phyloP scores from a whole-genome alignment of 2,113 vertebrate genomes.

The Corapipo altera region DNA sequence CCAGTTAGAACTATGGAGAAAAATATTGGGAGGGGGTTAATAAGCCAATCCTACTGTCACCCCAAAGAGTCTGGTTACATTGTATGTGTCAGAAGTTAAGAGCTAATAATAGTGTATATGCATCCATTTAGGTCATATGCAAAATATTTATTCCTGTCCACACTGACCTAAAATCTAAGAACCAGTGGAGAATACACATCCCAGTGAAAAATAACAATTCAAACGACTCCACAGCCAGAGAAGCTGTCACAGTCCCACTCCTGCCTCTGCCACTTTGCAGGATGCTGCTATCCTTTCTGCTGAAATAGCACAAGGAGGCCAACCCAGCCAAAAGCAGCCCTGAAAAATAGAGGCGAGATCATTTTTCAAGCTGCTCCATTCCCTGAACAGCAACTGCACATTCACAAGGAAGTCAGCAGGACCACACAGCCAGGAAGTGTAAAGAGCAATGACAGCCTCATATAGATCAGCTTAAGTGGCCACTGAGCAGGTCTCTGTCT shows the following conservation, averaged over 20 bases:
- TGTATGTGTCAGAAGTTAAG: background rate
- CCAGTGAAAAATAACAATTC: background rate
- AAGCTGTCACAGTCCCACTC: background rate
- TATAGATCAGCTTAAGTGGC: background rate
- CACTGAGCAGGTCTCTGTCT: rapidly evolving
- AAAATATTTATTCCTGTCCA: background rate
- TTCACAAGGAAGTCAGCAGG: background rate
- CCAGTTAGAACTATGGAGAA: background rate
- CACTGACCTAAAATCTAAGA: background rate
- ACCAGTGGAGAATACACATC: background rate
- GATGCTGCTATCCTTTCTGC: background rate
- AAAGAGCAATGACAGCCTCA: background rate
- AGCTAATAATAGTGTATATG: background rate
- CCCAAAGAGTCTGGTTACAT: background rate
- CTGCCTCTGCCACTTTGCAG: background rate
- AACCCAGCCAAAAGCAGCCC: background rate
- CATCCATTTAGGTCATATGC: background rate
- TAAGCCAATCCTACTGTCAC: background rate
- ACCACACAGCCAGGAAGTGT: background rate
- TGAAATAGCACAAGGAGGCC: background rate
- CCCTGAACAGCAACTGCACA: background rate
- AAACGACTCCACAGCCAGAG: background rate
- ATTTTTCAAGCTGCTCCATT: background rate
- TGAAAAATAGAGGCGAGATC: background rate
- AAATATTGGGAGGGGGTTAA: background rate